phyloP scores from a whole-genome alignment of 2,888 invertebrate genomes.

The Lacanobia oleracea region DNA sequence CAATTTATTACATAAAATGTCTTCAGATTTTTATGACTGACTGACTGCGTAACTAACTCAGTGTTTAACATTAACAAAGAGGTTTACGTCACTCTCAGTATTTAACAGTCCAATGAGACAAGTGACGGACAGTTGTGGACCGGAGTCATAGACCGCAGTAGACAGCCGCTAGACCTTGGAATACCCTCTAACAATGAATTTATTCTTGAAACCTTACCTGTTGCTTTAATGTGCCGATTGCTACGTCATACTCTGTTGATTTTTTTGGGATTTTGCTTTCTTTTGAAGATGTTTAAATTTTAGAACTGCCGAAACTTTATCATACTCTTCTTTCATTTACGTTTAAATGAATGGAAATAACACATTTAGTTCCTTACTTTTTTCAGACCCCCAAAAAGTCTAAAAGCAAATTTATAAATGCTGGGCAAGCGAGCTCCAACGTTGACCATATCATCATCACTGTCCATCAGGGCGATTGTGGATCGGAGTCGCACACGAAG shows the following conservation, averaged over 20 bases:
- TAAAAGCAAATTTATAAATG: too few relatives aligned
- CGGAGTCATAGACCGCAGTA: neutral
- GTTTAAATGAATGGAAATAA: neutral
- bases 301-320: neutral
- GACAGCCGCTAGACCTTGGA: neutral
- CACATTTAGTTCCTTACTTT: neutral
- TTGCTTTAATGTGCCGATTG: too few relatives aligned
- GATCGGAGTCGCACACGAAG: too few relatives aligned
- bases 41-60: neutral
- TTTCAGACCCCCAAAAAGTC: too few relatives aligned
- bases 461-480: neutral
- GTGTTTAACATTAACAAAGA: neutral
- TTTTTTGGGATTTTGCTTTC: neutral
- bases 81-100: neutral
- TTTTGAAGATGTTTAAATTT: neutral
- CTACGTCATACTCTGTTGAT: neutral
- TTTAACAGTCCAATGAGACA: constrained; percentile 14
- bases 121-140: neutral
- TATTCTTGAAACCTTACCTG: too few relatives aligned
- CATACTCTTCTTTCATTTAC: too few relatives aligned
- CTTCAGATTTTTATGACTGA: neutral
- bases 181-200: neutral
- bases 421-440: too few relatives aligned
- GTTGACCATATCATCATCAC: too few relatives aligned
- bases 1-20: neutral